Evolutionary conservation across 2,797 vertebrate genomes (phyloP).

Genomic region (Trachops cirrhosus): DNA sequence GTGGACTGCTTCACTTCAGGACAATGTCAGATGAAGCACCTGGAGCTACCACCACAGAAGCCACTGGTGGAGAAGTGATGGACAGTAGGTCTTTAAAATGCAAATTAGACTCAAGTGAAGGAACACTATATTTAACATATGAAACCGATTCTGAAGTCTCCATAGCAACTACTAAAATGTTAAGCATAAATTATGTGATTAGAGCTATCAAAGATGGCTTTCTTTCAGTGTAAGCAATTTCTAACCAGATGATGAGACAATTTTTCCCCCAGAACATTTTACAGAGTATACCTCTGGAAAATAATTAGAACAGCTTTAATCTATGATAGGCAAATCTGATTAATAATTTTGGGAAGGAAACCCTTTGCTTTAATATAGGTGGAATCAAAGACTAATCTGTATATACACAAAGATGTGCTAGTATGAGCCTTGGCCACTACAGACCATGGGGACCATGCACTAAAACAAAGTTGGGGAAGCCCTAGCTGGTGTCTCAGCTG

Average conservation of each 20-base stretch:
- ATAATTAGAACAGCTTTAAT: conserved; percentile 39
- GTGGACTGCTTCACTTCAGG: background rate
- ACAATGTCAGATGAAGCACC: background rate
- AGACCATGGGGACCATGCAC: background rate
- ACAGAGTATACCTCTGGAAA: background rate
- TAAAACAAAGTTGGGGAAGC: background rate
- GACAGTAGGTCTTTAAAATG: conserved; percentile 58
- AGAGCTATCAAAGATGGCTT: conserved; percentile 67
- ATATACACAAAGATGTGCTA: background rate
- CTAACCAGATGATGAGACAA: conserved; percentile 12
- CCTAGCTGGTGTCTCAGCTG: too few species aligned
- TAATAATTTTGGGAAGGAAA: conserved; percentile 48
- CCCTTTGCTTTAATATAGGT: background rate
- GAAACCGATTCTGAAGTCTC: conserved; percentile 61
- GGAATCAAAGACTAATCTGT: background rate
- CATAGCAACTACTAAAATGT: conserved; percentile 63
- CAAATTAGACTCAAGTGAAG: conserved; percentile 65
- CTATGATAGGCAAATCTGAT: conserved; percentile 38
- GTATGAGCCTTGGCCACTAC: background rate
- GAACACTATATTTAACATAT: conserved; percentile 62
- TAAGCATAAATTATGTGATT: conserved; percentile 63
- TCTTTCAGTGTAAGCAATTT: conserved; percentile 52
- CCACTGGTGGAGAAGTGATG: conserved; percentile 16
- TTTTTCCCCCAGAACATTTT: background rate
- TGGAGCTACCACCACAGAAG: background rate